Evolutionary conservation across 2,113 vertebrate genomes (phyloP), one percentile per base, ranked within the genome.

Genomic region (Cryptotis parvus): DNA sequence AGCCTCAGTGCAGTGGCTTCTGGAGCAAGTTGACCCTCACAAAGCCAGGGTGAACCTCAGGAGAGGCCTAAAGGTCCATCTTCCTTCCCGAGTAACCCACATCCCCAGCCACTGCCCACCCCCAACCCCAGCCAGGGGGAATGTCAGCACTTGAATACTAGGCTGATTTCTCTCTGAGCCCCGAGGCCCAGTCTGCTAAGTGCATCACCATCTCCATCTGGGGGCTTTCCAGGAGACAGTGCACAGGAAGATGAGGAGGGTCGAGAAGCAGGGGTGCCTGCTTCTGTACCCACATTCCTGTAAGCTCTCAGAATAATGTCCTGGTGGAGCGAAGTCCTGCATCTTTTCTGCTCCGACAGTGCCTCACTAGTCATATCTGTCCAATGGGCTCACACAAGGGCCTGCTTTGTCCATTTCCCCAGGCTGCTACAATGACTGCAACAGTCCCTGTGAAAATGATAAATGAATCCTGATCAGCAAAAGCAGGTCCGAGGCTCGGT

Each of bases 321-420:
- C 55, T 20, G 5, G 18, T 58, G 6, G 55, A 58, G 18, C 16
- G 8, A 24, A 6, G 55, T 18, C 16, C 55, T 58, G 20, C 16
- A 24, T 55, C 12, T 55, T 55, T 55, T 55, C 16, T 7, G 20
- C 55, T 58, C 84, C 29, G n/a, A n/a, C n/a, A n/a, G n/a, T 7
- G 41, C 43, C 20, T 61, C 81, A 14, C 4, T 1, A 26, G 8
- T 80, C 11, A 81, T 16, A 4, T 66, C 43, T 61, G 37, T 24
- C 29, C 33, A 3, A 0, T 49, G 61, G 27, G 37, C 3, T 26
- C 0, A 11, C 39, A 15, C 24, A 45, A 35, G 6, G 1, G 3
- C 49, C 39, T 37, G 18, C 20, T 39, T 27, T 52, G 31, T 11
- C 37, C 29, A 18, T 61, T 37, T 43, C 43, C 27, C 66, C 84